Base-by-base conservation (phyloP, 1,140 invertebrate genomes). In the Gerris buenoi region DNA sequence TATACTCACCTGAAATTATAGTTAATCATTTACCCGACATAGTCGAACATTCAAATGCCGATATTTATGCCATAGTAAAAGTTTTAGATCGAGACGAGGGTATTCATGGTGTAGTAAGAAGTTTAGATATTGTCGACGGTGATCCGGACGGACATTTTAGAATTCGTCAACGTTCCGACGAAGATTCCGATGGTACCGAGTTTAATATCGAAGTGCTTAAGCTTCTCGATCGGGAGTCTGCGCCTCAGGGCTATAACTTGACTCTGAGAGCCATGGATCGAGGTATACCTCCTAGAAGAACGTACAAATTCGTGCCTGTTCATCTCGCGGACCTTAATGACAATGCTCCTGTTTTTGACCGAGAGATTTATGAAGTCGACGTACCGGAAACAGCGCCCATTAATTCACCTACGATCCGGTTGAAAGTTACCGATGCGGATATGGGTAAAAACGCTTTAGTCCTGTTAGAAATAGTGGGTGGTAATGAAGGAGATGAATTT, bases 401-500 rank as follows among this genome's bases (percentile, higher is more conserved):
- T 1, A 90, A 92, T 73, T 93, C 91, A 22, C 91, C 93, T 0
- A 83, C 97, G 22, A 87, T 95, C 18, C 80, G 88, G 69, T 80
- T 97, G 14, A 89, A 90, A 74, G 92, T 95, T 0, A 88, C 82
- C 10, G 93, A 97, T 74, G 84, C 86, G 0, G 90, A 93, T 74
- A 82, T 86, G 65, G 91, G 89, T 0, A 84, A 82, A 73, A 93
- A 93, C 75, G 90, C 89, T 0, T 79, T 88, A 72, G 89, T 95
- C 0, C 87, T 86, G 68, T 84, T 95, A 63, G 89, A 90, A 77
- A 95, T 98, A 65, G 91, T 94, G 2, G 90, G 88, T 15, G 93
- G 95, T 0, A 96, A 97, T 77, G 88, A 93, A 72, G 89, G 90
- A 28, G 85, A 86, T 0, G 89, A 93, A 72, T 97, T 97, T 75